These are phyloP conservation scores for Cotesia vestalis DNA, from an alignment of 1,140 invertebrate species.

Conservation along the genomic window DNA sequence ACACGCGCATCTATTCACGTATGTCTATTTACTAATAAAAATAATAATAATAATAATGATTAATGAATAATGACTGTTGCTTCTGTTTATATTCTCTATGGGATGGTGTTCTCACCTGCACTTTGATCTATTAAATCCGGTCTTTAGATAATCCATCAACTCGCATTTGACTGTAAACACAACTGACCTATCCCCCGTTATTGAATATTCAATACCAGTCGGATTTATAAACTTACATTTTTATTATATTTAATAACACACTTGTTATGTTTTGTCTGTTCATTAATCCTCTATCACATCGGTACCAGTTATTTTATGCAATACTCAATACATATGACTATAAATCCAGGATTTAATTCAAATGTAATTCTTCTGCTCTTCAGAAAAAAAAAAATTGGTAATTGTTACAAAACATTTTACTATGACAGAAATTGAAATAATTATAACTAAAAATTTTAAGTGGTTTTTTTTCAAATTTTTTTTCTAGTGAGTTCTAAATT, in stretches of 20 bases:
- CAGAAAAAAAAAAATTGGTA: no score
- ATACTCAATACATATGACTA: no score
- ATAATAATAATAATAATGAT: no score
- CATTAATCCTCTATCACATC: no score
- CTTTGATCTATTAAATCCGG: conserved; percentile 18
- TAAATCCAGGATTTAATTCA: no score
- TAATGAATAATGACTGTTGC: not conserved
- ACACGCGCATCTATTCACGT: not conserved
- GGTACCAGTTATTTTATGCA: no score
- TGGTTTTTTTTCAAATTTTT: no score
- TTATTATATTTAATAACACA: conserved; percentile 2
- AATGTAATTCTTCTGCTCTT: no score
- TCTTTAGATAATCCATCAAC: conserved; percentile 22
- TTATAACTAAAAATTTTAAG: no score
- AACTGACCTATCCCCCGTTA: conserved; percentile 18
- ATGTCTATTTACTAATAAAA: not conserved
- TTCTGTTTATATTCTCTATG: conserved; percentile 23
- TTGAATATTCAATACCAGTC: not conserved
- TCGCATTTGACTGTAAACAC: not conserved
- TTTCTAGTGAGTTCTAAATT: no score
- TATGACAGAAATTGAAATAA: no score
- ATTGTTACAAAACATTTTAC: no score
- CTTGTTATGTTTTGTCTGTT: not conserved
- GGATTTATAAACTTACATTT: not conserved
- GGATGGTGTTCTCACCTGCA: not conserved